phyloP scores from a whole-genome alignment of 2,797 vertebrate species.

The Mallotus villosus region DNA sequence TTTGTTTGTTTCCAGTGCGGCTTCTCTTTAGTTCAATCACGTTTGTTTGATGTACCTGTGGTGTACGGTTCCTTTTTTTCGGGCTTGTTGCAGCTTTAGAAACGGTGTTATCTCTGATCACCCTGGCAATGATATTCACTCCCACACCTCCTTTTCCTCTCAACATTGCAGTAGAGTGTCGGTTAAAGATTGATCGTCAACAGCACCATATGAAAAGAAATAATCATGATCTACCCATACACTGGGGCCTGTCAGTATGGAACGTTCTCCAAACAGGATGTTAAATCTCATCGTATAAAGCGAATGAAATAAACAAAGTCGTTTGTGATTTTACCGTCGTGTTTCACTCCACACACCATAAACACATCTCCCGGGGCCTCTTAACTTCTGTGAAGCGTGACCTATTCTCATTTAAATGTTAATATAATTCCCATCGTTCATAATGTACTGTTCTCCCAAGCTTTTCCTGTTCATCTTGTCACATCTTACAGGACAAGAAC shows the following conservation, averaged over 20 bases:
- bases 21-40: too few species aligned
- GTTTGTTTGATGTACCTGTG: too few species aligned
- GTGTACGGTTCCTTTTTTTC: too few species aligned
- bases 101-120: too few species aligned
- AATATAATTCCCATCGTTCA: constrained; percentile 71
- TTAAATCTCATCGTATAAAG: constrained; percentile 41
- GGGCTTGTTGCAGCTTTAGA: too few species aligned
- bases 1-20: too few species aligned
- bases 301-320: constrained; percentile 34
- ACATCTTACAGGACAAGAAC: constrained; percentile 65
- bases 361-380: constrained; percentile 52
- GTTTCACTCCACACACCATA: constrained; percentile 59
- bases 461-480: constrained; percentile 60
- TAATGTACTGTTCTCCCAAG: constrained; percentile 61
- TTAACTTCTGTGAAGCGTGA: constrained; percentile 59
- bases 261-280: constrained; percentile 13
- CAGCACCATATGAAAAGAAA: too few species aligned
- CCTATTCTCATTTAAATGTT: constrained; percentile 71
- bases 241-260: constrained; percentile 10
- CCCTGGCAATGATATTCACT: too few species aligned
- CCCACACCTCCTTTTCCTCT: too few species aligned
- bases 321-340: constrained; percentile 48
- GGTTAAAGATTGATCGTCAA: too few species aligned
- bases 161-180: too few species aligned
- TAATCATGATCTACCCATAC: neutral